Evolutionary conservation across 2,888 invertebrate species (phyloP).

Genomic region (Cataglyphis cursor): DNA sequence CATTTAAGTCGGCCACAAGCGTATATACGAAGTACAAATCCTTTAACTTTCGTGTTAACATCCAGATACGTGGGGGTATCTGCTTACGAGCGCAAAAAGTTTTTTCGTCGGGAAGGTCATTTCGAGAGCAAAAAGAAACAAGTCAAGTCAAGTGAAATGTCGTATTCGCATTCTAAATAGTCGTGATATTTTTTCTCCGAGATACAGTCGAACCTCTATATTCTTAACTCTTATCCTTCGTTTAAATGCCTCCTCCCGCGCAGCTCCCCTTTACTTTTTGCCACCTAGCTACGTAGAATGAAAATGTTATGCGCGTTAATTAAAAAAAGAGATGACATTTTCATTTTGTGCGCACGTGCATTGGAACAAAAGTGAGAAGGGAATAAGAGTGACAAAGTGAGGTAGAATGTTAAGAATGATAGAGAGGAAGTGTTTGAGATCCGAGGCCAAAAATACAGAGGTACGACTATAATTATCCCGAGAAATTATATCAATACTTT

Average conservation of each 20-base stretch:
- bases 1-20: slow-evolving; percentile 48
- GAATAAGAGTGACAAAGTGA: background rate
- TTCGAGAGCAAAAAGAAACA: background rate
- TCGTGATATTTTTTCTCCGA: slow-evolving; percentile 4
- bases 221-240: background rate
- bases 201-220: background rate
- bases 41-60: slow-evolving; percentile 24
- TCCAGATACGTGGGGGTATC: background rate
- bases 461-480: background rate
- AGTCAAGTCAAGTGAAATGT: background rate
- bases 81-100: background rate
- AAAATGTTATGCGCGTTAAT: background rate
- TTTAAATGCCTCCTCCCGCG: too few relatives aligned
- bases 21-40: slow-evolving; percentile 54
- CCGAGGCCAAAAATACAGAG: background rate
- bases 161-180: background rate
- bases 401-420: background rate
- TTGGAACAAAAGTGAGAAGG: background rate
- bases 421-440: background rate
- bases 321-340: background rate
- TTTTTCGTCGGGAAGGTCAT: slow-evolving; percentile 12
- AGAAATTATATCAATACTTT: background rate
- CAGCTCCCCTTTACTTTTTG: background rate
- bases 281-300: background rate
- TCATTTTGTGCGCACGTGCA: background rate